These are phyloP conservation scores for Eulemur rufifrons DNA, from an alignment of 2,113 vertebrate species.

Conservation along the genomic window DNA sequence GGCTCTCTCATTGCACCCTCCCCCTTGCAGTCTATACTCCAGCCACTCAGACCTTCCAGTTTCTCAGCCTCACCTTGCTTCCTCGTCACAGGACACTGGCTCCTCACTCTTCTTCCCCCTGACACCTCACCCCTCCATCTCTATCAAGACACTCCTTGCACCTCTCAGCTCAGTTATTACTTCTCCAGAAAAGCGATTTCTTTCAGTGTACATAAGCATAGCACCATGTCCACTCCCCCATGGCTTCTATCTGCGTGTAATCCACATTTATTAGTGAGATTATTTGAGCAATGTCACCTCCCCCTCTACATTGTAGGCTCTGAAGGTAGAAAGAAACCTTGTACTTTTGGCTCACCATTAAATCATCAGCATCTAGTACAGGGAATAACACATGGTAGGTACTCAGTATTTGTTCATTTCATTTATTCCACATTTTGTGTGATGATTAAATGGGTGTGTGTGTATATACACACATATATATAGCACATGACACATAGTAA, in stretches of 20 bases:
- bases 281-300: neutral
- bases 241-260: neutral
- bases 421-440: neutral
- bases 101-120: neutral
- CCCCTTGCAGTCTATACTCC: neutral
- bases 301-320: neutral
- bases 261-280: neutral
- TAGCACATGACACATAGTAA: neutral
- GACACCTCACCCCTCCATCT: neutral
- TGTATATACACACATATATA: too few relatives aligned
- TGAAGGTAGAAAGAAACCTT: neutral
- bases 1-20: neutral
- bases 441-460: neutral
- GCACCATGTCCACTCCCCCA: neutral
- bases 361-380: neutral
- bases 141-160: neutral
- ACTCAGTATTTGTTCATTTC: neutral
- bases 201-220: too few relatives aligned
- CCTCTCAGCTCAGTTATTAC: neutral
- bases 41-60: neutral
- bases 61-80: neutral
- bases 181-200: neutral
- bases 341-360: neutral
- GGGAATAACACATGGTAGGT: neutral
- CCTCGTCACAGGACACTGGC: neutral